phyloP scores from a whole-genome alignment of 2,113 vertebrate species.

The Phylloscopus trochiloides region DNA sequence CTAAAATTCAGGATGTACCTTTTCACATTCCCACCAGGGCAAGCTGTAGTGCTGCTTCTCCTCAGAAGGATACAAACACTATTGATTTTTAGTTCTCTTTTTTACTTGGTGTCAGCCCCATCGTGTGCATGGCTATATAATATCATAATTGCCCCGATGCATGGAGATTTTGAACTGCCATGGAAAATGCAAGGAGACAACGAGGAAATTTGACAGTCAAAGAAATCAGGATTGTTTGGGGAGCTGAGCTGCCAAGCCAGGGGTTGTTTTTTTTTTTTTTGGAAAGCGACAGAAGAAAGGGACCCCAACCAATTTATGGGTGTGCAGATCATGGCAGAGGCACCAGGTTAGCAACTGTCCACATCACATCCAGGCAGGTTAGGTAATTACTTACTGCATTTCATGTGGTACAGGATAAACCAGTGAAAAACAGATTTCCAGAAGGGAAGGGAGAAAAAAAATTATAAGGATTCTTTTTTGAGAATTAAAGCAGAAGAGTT shows the following conservation, averaged over 20 bases:
- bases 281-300: neutral
- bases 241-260: neutral
- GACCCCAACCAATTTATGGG: neutral
- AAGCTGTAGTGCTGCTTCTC: neutral
- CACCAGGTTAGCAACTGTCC: neutral
- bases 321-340: neutral
- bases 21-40: neutral
- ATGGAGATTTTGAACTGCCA: neutral
- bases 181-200: conserved; percentile 17
- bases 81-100: conserved; percentile 6
- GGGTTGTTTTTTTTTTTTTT: neutral
- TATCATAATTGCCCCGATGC: neutral
- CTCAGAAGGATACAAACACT: neutral
- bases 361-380: neutral
- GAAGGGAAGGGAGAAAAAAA: neutral
- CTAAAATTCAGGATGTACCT: neutral
- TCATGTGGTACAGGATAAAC: neutral
- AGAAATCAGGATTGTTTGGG: neutral
- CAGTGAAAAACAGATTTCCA: neutral
- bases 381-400: neutral
- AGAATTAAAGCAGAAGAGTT: neutral
- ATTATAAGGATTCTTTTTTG: neutral
- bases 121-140: neutral
- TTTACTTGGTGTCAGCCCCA: neutral
- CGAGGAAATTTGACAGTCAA: neutral